Percentiles rank a stretch among this genome's conserved stretches.
Evolutionary conservation across 2,113 vertebrate species (phyloP).

Genomic region (Carlito syrichta): DNA sequence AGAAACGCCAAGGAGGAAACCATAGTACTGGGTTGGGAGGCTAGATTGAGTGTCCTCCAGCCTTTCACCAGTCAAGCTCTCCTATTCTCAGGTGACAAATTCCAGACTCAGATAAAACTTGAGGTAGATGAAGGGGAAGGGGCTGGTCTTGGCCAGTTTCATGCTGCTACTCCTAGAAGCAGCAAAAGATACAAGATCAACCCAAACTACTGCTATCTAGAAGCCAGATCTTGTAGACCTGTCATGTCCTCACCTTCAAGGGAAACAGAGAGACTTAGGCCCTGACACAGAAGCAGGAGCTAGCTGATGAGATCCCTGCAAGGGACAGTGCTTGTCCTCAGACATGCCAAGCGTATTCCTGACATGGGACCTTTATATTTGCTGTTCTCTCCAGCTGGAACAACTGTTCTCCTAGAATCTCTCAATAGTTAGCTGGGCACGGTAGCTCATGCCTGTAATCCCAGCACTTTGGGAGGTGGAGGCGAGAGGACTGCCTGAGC

Average conservation of each 20-base stretch:
- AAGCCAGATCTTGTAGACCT: neutral
- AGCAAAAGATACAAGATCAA: neutral
- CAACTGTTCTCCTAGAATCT: neutral
- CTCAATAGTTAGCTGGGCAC: neutral
- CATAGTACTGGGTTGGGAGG: neutral
- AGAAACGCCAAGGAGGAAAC: neutral
- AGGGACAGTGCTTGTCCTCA: neutral
- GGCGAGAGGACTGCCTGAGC: too few species aligned
- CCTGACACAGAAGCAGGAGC: too few species aligned
- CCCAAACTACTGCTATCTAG: neutral
- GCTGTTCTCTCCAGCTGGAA: neutral
- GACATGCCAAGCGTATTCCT: neutral
- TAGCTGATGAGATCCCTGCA: neutral
- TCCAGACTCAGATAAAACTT: neutral
- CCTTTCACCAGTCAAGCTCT: neutral
- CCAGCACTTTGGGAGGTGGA: too few species aligned
- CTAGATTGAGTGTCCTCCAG: neutral
- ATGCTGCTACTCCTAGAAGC: neutral
- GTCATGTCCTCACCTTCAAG: neutral
- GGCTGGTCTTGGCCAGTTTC: neutral
- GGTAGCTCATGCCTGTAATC: too few species aligned
- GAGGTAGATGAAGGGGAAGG: neutral
- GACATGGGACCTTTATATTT: neutral
- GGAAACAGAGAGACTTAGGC: neutral
- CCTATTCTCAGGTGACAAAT: neutral